Evolutionary conservation across 2,888 invertebrate genomes (phyloP).

Genomic region (Pseudococcus jackbeardsleyi): DNA sequence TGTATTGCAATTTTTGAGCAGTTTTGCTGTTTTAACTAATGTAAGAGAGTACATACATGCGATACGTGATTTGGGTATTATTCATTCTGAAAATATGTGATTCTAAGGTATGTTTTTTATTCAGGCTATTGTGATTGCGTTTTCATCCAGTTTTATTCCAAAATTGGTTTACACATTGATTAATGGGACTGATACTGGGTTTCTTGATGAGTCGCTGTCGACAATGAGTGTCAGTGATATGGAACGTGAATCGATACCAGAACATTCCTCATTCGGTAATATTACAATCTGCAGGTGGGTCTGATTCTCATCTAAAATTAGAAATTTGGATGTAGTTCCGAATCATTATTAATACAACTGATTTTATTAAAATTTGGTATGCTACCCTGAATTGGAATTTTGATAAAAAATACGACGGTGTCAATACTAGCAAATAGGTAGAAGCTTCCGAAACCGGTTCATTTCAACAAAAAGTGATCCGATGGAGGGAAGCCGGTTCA

Average conservation of each 20-base stretch:
- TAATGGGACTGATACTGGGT: constrained; percentile 78
- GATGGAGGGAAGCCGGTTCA: too few species aligned
- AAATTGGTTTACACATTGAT: constrained; percentile 83
- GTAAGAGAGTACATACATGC: too few species aligned
- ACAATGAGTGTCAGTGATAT: constrained; percentile 80
- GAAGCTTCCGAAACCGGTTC: too few species aligned
- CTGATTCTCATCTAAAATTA: neutral
- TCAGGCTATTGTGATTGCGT: constrained; percentile 96
- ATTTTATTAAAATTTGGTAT: too few species aligned
- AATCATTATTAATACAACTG: too few species aligned
- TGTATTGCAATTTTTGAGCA: constrained; percentile 92
- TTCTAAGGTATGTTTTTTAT: neutral
- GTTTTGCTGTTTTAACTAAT: constrained; percentile 93
- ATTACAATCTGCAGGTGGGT: constrained; percentile 76
- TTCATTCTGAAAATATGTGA: neutral
- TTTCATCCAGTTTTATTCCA: constrained; percentile 96
- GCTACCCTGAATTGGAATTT: too few species aligned
- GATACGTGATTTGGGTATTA: too few species aligned
- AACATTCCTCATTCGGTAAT: constrained; percentile 70
- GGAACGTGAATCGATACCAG: constrained; percentile 70
- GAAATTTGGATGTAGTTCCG: too few species aligned
- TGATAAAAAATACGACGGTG: too few species aligned
- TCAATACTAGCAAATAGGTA: too few species aligned
- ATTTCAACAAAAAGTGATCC: too few species aligned
- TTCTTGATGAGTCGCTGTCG: constrained; percentile 83